Evolutionary conservation across 2,113 vertebrate genomes (phyloP).

Genomic region (Nothobranchius furzeri): DNA sequence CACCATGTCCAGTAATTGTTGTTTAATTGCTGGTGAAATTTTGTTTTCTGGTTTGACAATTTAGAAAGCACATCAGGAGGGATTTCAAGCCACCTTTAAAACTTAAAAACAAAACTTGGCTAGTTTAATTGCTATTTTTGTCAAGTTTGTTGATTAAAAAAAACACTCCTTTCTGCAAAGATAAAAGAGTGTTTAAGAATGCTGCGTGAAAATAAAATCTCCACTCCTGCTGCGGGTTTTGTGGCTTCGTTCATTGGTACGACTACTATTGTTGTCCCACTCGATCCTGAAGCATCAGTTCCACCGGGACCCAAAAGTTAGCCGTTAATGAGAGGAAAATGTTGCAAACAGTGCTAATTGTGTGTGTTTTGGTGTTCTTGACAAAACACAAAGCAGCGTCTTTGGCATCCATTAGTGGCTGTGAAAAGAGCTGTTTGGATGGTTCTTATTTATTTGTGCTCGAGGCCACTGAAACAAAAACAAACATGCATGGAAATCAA

Average conservation of each 20-base stretch:
- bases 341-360: constrained; percentile 33
- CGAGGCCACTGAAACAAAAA: constrained; percentile 41
- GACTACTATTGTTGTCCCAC: not conserved
- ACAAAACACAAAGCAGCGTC: constrained; percentile 28
- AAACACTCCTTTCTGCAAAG: no score
- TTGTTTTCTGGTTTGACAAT: constrained; percentile 67
- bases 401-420: constrained; percentile 27
- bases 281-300: constrained; percentile 7
- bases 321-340: constrained; percentile 12
- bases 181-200: no score
- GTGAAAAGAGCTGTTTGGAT: constrained; percentile 13
- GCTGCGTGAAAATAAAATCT: no score
- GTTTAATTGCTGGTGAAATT: constrained; percentile 75
- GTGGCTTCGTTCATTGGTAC: not conserved
- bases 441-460: constrained; percentile 6
- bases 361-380: constrained; percentile 20
- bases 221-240: not conserved
- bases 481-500: constrained; percentile 29
- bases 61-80: constrained; percentile 29
- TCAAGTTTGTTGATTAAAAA: no score
- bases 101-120: not conserved
- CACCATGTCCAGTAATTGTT: constrained; percentile 64
- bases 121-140: no score
- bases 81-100: constrained; percentile 9
- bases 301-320: not conserved